A percentile compares a stretch with the other conserved stretches of the same genome.
Evolutionary conservation across 1,140 invertebrate genomes (phyloP).

Genomic region (Scaptomyza hsui): DNA sequence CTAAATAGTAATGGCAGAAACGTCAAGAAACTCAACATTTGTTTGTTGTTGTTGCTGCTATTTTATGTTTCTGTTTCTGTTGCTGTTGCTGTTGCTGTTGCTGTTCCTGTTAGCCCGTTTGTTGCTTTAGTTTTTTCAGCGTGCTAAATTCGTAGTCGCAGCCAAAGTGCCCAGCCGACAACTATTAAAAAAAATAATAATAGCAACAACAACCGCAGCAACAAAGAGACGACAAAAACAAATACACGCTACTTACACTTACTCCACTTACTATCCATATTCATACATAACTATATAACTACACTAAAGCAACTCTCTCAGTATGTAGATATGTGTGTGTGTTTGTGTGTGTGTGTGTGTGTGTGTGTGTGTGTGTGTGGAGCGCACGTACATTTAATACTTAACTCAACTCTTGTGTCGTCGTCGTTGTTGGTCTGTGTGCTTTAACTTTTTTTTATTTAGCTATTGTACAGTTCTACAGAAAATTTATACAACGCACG

Average conservation of each 20-base stretch:
- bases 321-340: slow-evolving; percentile 1
- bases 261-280: slow-evolving; percentile 79
- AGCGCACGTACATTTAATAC: slow-evolving; percentile 52
- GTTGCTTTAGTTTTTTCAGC: slow-evolving; percentile 41
- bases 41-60: slow-evolving; percentile 3
- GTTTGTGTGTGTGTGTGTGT: slow-evolving; percentile 7
- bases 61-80: slow-evolving; percentile 15
- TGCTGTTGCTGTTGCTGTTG: slow-evolving; percentile 3
- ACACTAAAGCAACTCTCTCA: slow-evolving; percentile 32
- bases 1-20: slow-evolving; percentile 62
- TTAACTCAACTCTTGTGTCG: slow-evolving; percentile 41
- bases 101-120: slow-evolving; percentile 35
- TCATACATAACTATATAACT: slow-evolving; percentile 50
- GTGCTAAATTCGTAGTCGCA: slow-evolving; percentile 40
- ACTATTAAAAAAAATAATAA: slow-evolving; percentile 67
- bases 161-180: slow-evolving; percentile 50
- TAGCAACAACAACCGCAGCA: slow-evolving; percentile 26
- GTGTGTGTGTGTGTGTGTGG: slow-evolving; percentile 18
- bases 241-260: slow-evolving; percentile 80
- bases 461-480: slow-evolving; percentile 80
- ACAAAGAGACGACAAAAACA: slow-evolving; percentile 68
- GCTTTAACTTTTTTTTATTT: slow-evolving; percentile 65
- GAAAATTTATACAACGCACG: slow-evolving; percentile 77
- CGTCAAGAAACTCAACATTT: slow-evolving; percentile 79
- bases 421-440: slow-evolving; percentile 43